Evolutionary conservation across 2,888 invertebrate genomes (phyloP).

Genomic region (Cryptocephalus primarius): DNA sequence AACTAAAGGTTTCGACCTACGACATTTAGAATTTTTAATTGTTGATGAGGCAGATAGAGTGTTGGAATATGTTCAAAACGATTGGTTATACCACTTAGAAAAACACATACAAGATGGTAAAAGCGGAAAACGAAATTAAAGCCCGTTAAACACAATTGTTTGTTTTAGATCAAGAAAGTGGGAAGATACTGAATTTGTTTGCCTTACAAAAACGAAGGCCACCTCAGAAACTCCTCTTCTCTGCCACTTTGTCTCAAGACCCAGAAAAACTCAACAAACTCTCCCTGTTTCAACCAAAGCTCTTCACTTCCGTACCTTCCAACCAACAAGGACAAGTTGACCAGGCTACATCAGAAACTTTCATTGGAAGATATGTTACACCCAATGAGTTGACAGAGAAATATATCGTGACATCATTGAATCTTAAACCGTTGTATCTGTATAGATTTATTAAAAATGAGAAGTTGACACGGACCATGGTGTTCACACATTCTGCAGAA

Average conservation of each 20-base stretch:
- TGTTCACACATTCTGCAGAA: slow-evolving; percentile 79
- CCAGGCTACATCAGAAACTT: slow-evolving; percentile 37
- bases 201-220: slow-evolving; percentile 27
- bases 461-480: slow-evolving; percentile 67
- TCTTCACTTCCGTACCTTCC: slow-evolving; percentile 62
- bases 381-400: slow-evolving; percentile 65
- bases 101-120: slow-evolving; percentile 42
- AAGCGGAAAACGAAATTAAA: slow-evolving; percentile 16
- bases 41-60: slow-evolving; percentile 97
- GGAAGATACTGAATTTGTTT: slow-evolving; percentile 25
- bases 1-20: slow-evolving; percentile 67
- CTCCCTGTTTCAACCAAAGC: slow-evolving; percentile 80
- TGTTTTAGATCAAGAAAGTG: slow-evolving; percentile 14
- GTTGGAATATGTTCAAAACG: slow-evolving; percentile 82
- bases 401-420: slow-evolving; percentile 51
- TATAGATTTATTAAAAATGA: slow-evolving; percentile 56
- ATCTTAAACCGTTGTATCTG: slow-evolving; percentile 71
- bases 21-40: slow-evolving; percentile 64
- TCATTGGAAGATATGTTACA: slow-evolving; percentile 70
- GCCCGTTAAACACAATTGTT: not conserved
- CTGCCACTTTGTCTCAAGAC: slow-evolving; percentile 95
- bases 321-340: slow-evolving; percentile 13
- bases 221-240: slow-evolving; percentile 83
- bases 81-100: slow-evolving; percentile 80
- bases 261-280: slow-evolving; percentile 88